These are phyloP conservation scores for Pseudochirops cupreus DNA, from an alignment of 2,797 vertebrate genomes.

Conservation along the genomic window DNA sequence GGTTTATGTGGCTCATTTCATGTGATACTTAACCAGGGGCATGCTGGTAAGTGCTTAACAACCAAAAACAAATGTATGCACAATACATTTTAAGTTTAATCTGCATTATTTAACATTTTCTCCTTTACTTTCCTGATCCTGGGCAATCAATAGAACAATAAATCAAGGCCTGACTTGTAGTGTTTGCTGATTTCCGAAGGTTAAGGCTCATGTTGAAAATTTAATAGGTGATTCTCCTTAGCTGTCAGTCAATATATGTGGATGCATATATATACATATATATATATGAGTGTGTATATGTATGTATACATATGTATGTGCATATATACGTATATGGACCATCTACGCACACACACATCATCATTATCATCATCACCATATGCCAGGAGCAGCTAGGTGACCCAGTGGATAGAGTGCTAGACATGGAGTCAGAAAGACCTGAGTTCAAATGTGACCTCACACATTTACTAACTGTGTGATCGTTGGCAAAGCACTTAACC, in stretches of 20 bases:
- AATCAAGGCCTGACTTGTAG: background rate
- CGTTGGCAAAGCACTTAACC: background rate
- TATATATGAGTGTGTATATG: too few relatives aligned
- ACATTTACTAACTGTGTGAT: background rate
- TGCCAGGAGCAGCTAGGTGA: background rate
- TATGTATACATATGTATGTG: too few relatives aligned
- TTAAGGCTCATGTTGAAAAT: background rate
- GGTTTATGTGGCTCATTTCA: background rate
- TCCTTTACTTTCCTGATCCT: background rate
- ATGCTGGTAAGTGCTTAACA: background rate
- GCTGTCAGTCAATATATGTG: background rate
- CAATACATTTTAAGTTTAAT: background rate
- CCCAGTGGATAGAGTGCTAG: background rate
- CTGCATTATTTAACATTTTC: background rate
- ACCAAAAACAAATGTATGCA: background rate
- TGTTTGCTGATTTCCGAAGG: background rate
- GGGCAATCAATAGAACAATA: background rate
- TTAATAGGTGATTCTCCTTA: background rate
- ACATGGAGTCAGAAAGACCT: background rate
- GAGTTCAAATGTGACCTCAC: background rate
- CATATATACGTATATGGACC: too few relatives aligned
- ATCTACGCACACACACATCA: too few relatives aligned
- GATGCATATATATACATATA: rapidly evolving
- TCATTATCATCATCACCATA: background rate
- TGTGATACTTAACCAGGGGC: background rate